Conservation (phyloP, 2,797 vertebrate species). For the Eulemur rubriventer region DNA sequence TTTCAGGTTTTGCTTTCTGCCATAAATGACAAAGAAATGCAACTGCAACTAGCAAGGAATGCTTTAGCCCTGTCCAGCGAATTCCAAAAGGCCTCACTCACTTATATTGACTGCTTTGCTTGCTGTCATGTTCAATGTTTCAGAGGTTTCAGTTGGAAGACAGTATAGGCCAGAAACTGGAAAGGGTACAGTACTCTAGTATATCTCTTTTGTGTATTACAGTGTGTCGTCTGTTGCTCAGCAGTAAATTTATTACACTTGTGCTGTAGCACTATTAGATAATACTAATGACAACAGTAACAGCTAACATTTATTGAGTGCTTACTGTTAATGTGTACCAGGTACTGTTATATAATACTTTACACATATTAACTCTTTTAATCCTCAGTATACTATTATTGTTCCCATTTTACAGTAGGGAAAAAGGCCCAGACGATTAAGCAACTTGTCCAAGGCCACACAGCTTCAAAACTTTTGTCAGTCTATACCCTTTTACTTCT, state of each 20-base stretch:
- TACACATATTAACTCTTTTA: background rate
- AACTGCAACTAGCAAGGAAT: background rate
- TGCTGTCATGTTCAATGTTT: background rate
- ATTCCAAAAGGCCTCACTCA: background rate
- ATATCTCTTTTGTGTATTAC: background rate
- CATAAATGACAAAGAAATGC: background rate
- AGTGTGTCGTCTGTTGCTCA: background rate
- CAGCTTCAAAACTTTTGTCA: background rate
- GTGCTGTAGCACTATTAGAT: background rate
- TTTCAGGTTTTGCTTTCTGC: background rate
- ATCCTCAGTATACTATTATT: background rate
- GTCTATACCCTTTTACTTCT: background rate
- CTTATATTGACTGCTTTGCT: background rate
- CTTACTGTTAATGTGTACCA: background rate
- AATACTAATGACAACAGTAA: background rate
- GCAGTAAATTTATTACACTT: background rate
- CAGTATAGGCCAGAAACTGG: no score
- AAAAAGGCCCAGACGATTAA: background rate
- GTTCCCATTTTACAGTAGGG: background rate
- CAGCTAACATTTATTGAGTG: background rate
- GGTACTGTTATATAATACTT: background rate
- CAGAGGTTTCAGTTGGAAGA: background rate
- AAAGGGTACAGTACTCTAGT: no score
- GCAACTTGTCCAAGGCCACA: background rate
- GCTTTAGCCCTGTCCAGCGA: rapidly evolving